Base-by-base conservation (phyloP, 2,113 vertebrate genomes). In the Panthera leo region DNA sequence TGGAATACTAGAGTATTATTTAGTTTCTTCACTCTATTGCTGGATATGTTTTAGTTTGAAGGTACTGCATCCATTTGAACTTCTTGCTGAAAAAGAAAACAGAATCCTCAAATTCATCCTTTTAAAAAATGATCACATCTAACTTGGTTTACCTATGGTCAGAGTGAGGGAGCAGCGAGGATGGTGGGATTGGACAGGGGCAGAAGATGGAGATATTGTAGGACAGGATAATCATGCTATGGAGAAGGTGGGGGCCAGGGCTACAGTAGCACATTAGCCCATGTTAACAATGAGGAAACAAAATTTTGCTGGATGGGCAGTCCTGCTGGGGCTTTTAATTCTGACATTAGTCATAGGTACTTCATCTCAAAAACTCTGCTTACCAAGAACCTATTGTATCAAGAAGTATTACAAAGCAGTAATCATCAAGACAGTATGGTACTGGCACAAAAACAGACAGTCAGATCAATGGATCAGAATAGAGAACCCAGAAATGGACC, bases 31-130 rank as follows among this genome's bases (percentile, higher is more conserved):
- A 73, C 9, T 85, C 25, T 79, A 14, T 75, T 36, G 67, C 3
- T 89, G 36, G 95, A 18, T 83, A 58, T 73, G 31, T 79, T 87
- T 92, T 48, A 55, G 39, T 93, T 68, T 97, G 63, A 95, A 87
- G 34, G 65, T 39, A 80, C 25, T 88, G 1, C 12, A 91, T 91
- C 14, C 5, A 75, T 53, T 85, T 73, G n/a, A 55, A 53, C 67
- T 39, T 94, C 7, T 21, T 95, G 4, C 31, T 73, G 31, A 96
- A 67, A 87, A 94, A 79, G 51, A 71, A 89, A 63, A 19, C 16
- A 91, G 75, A 91, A 15, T 89, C 21, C 92, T 87, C 42, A 91
- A 63, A 89, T 48, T 75, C 29, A 79, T 88, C 89, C 9, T 85
- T 93, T 68, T 23, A 85, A 76, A 27, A 70, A 42, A 36, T 23